Base-by-base conservation (phyloP, 2,888 invertebrate species). In the Junonia oenone region DNA sequence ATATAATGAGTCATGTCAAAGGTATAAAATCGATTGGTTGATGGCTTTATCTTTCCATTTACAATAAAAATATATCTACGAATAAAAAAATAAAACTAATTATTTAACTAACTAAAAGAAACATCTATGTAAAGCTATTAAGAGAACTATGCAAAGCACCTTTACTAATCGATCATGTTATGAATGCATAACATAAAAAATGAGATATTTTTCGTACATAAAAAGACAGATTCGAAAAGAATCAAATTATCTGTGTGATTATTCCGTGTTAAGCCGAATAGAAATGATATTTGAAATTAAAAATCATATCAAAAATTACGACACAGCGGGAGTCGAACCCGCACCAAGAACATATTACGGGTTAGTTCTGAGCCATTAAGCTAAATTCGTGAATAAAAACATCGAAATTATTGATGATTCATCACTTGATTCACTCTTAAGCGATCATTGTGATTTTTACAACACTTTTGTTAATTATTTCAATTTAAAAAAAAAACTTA, bases 171-270 rank as follows among this genome's bases (percentile, higher is more conserved):
- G 38, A 40, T 19, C 19, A 11, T 40, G 38, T 40, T 19, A 19
- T 19, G 17, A 19, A 40, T 17, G 19, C 38, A 40, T 40, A 40
- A 40, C 19, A 40, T 19, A n/a, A 17, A 40, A 40, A 33, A 33
- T n/a, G 38, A 40, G 17, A 40, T 11, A 38, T 38, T 38, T 17
- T 40, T 40, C 38, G 38, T 40, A 40, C 38, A 40, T n/a, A 40
- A 40, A 19, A 40, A 33, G 31, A 33, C n/a, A 33, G 31, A 33
- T n/a, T 33, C n/a, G 31, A 33, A 33, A 11, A 33, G n/a, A n/a
- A 33, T 33, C 31, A 33, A 33, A 22, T 22, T 22, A 22, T 22
- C 22, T 22, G 5, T 22, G 2, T 22, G 2, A 22, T 22, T 22
- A 22, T 5, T 5, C 22, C 22, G 22, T 22, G 22, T 22, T 22